Percentiles rank a stretch among this genome's conserved stretches.
Evolutionary conservation across 1,140 invertebrate species (phyloP).

Genomic region (Drosophila kanapiae): DNA sequence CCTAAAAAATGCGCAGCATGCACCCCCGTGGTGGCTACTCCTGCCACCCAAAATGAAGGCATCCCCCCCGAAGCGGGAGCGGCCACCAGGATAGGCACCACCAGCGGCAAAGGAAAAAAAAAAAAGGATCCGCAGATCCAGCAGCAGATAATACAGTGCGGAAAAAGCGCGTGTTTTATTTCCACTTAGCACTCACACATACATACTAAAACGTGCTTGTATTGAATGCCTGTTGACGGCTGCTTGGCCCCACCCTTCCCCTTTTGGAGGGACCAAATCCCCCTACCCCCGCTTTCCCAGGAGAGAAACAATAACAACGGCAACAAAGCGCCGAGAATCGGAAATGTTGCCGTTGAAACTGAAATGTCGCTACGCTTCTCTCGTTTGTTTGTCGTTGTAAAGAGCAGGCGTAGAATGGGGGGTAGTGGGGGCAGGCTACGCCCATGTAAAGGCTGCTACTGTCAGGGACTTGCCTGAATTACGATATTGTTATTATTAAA

Average conservation of each 20-base stretch:
- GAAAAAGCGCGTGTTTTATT: slow-evolving; percentile 83
- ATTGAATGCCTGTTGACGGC: slow-evolving; percentile 82
- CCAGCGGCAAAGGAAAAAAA: slow-evolving; percentile 14
- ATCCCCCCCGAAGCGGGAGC: not conserved
- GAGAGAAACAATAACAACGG: slow-evolving; percentile 76
- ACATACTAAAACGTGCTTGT: slow-evolving; percentile 30
- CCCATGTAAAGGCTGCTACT: slow-evolving; percentile 63
- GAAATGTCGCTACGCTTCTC: slow-evolving; percentile 75
- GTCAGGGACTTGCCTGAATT: slow-evolving; percentile 81
- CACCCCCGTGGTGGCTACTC: slow-evolving; percentile 20
- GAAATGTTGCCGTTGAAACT: slow-evolving; percentile 84
- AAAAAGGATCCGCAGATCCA: slow-evolving; percentile 44
- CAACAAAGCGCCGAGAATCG: slow-evolving; percentile 76
- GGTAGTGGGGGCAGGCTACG: slow-evolving; percentile 39
- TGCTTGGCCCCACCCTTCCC: slow-evolving; percentile 24
- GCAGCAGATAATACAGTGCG: slow-evolving; percentile 71
- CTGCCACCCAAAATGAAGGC: slow-evolving; percentile 7
- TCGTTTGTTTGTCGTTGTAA: slow-evolving; percentile 43
- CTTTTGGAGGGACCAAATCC: slow-evolving; percentile 8
- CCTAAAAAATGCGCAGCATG: slow-evolving; percentile 73
- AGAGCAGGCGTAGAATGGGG: slow-evolving; percentile 1
- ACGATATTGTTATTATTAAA: slow-evolving; percentile 84
- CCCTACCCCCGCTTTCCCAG: not conserved
- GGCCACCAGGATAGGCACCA: slow-evolving; percentile 3
- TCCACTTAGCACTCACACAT: slow-evolving; percentile 76